Percentiles rank a stretch among this genome's conserved stretches.
Conservation (phyloP, 1,140 invertebrate species). For the Solenopsis fugax region DNA sequence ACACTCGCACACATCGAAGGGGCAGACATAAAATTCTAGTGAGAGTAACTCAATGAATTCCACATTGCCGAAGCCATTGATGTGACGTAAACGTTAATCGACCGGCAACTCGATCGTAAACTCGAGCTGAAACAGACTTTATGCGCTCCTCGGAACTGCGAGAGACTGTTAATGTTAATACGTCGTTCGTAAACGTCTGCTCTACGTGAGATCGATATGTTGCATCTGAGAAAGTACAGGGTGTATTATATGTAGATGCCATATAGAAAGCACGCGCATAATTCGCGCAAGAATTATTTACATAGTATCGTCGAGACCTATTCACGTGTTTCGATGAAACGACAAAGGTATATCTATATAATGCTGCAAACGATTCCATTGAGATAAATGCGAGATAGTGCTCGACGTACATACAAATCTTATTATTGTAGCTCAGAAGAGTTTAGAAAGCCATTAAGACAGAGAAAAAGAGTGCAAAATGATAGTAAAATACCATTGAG, state of each 20-base stretch:
- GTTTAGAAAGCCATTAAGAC: conserved; percentile 61
- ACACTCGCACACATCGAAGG: conserved; percentile 40
- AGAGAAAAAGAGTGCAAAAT: conserved; percentile 38
- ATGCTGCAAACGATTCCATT: conserved; percentile 62
- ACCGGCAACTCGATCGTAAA: conserved; percentile 73
- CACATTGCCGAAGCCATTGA: conserved; percentile 68
- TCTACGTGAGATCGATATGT: conserved; percentile 77
- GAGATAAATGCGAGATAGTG: conserved; percentile 65
- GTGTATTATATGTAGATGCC: conserved; percentile 43
- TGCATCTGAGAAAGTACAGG: conserved; percentile 76
- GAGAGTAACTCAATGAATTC: conserved; percentile 68
- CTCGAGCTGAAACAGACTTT: conserved; percentile 69
- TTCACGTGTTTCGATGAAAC: conserved; percentile 52
- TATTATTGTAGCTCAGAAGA: conserved; percentile 72
- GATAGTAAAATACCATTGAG: conserved; percentile 67
- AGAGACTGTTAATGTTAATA: conserved; percentile 76
- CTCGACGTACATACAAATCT: conserved; percentile 64
- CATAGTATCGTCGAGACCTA: conserved; percentile 46
- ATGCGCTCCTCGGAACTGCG: conserved; percentile 69
- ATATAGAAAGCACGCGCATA: conserved; percentile 55
- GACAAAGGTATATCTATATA: conserved; percentile 49
- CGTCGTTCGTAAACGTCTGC: conserved; percentile 75
- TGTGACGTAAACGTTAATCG: conserved; percentile 76
- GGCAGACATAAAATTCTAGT: conserved; percentile 63
- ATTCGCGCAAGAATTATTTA: conserved; percentile 41